Percentiles rank a stretch among this genome's conserved stretches.
Conservation (phyloP, 2,888 invertebrate genomes). For the Cataglyphis rosenhaueri region DNA sequence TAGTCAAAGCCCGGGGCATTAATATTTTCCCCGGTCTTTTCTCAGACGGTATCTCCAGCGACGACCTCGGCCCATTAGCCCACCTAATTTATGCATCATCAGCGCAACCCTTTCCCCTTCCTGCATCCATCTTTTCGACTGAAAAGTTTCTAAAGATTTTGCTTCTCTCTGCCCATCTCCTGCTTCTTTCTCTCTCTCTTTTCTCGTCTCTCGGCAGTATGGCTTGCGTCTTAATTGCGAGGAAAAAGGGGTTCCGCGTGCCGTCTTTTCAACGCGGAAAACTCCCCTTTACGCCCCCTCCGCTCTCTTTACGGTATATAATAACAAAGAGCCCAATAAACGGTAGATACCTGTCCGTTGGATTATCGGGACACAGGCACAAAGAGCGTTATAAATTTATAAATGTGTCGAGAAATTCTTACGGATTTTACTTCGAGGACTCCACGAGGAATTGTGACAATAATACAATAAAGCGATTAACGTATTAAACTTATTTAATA, state of each 20-base stretch:
- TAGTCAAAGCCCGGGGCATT: slow-evolving; percentile 67
- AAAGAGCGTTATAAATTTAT: slow-evolving; percentile 82
- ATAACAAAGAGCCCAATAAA: slow-evolving; percentile 76
- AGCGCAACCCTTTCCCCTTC: slow-evolving; percentile 82
- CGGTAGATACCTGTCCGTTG: slow-evolving; percentile 77
- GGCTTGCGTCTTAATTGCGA: slow-evolving; percentile 81
- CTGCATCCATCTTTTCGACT: slow-evolving; percentile 81
- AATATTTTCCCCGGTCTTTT: slow-evolving; percentile 79
- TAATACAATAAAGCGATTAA: slow-evolving; percentile 78
- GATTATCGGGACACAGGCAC: slow-evolving; percentile 72
- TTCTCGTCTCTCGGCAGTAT: neutral
- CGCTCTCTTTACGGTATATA: slow-evolving; percentile 60
- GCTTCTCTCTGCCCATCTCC: neutral
- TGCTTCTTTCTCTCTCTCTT: neutral
- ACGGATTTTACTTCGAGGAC: slow-evolving; percentile 16
- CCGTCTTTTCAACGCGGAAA: slow-evolving; percentile 70
- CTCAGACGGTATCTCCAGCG: slow-evolving; percentile 67
- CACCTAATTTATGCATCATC: slow-evolving; percentile 84
- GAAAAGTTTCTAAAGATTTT: slow-evolving; percentile 83
- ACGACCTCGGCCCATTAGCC: slow-evolving; percentile 81
- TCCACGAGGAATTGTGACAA: slow-evolving; percentile 72
- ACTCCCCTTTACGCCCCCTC: slow-evolving; percentile 40
- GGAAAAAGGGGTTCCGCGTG: slow-evolving; percentile 71
- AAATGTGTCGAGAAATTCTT: slow-evolving; percentile 78
- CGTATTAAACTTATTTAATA: slow-evolving; percentile 21